Base-by-base conservation (phyloP, 1,140 invertebrate species). In the Aphelinus certus region DNA sequence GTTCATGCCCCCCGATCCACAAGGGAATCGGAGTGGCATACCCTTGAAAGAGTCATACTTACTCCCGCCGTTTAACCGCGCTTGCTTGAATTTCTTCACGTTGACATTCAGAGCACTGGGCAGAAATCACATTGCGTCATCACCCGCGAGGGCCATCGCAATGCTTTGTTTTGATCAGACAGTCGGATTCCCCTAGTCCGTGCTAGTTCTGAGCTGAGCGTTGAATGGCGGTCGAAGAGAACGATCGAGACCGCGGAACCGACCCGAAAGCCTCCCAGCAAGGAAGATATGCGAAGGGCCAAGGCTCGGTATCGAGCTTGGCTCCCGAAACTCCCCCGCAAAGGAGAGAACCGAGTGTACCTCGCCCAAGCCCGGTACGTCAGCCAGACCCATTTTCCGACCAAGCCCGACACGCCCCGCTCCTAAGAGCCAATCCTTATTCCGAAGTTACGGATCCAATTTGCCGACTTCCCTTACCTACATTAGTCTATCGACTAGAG, bases 161-260 rank as follows among this genome's bases (percentile, higher is more conserved):
- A 93, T 93, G 92, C 93, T 94, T 92, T 94, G 93, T 94, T 94
- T 94, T 94, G 93, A 94, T 94, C 94, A 94, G 90, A 92, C 92
- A 93, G 92, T 93, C 91, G 90, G 91, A 92, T 92, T 92, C 91
- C 90, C 91, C 90, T 89, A 88, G 92, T 93, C 92, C 91, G 92
- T 84, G 90, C 92, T 93, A 93, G 92, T 94, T 94, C 92, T 93
- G 92, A 93, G 91, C 88, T 90, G 91, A 90, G 88, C 89, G 92
- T 92, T 93, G 48, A 89, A 88, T 89, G 90, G 88, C 85, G 87
- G 88, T 86, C 89, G 82, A 84, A 82, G 79, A 80, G 78, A 57
- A 71, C 76, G 77, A 77, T 61, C 77, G 78, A 67, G 74, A 56
- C 49, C 51, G 73, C 77, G 67, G 1, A 81, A 81, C 76, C 79